A percentile compares a stretch with the other conserved stretches of the same genome.
Evolutionary conservation across 2,888 invertebrate species (phyloP).

Genomic region (Acanthococcus lagerstroemiae): DNA sequence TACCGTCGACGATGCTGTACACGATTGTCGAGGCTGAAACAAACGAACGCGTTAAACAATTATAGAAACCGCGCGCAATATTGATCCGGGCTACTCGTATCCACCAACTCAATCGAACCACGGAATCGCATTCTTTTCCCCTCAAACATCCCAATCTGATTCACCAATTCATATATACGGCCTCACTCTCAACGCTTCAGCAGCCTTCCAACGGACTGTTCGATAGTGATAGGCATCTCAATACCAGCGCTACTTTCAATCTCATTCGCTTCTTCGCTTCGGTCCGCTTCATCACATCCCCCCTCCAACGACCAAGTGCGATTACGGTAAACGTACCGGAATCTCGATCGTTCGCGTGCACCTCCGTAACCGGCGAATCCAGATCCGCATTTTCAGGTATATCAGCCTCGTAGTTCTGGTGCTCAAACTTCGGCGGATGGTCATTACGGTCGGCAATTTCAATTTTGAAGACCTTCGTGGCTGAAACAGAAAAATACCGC

Average conservation of each 20-base stretch:
- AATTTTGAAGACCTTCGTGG: constrained; percentile 74
- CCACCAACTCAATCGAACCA: too few species aligned
- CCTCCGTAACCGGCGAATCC: constrained; percentile 73
- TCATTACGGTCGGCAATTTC: constrained; percentile 94
- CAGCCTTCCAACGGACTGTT: neutral
- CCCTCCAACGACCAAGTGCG: too few species aligned
- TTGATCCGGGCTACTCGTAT: too few species aligned
- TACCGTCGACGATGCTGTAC: constrained; percentile 80
- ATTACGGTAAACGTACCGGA: constrained; percentile 49
- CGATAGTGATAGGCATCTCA: neutral
- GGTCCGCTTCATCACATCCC: too few species aligned
- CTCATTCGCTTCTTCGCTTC: too few species aligned
- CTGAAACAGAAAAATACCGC: too few species aligned
- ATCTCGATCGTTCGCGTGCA: constrained; percentile 78
- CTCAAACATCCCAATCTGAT: too few species aligned
- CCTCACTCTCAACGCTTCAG: neutral
- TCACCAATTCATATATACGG: neutral
- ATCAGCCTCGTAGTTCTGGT: constrained; percentile 60
- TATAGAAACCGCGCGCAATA: too few species aligned
- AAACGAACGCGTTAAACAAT: too few species aligned
- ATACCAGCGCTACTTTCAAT: too few species aligned
- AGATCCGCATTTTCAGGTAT: constrained; percentile 75
- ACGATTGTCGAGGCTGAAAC: constrained; percentile 62
- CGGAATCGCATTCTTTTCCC: too few species aligned
- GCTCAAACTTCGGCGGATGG: constrained; percentile 81